Conservation (phyloP, 2,888 invertebrate genomes). For the Drosophila trichaetosa region DNA sequence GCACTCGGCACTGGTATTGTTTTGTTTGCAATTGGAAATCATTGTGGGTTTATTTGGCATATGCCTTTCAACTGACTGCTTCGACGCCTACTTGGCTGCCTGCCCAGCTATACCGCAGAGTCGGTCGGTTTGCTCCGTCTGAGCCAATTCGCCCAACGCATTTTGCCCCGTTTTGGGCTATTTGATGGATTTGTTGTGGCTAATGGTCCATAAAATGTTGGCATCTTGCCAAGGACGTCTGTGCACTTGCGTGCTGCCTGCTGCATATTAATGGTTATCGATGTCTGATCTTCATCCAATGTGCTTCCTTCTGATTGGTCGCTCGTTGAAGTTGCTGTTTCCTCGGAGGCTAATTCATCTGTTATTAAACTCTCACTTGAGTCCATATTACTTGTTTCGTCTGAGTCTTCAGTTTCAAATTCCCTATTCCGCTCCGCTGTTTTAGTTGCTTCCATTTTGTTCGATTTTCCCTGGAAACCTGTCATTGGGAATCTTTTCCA, state of each 20-base stretch:
- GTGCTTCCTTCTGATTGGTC: not conserved
- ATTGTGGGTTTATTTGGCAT: conserved; percentile 23
- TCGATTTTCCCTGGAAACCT: not conserved
- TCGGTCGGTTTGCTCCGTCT: conserved; percentile 21
- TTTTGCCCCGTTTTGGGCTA: conserved; percentile 15
- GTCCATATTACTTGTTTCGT: not conserved
- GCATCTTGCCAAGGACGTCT: conserved; percentile 29
- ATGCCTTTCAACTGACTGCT: not conserved
- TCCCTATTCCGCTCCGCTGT: not conserved
- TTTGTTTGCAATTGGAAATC: conserved; percentile 55
- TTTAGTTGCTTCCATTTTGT: not conserved
- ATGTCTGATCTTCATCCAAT: conserved; percentile 3
- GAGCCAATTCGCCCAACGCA: conserved; percentile 59
- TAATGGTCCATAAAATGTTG: conserved; percentile 21
- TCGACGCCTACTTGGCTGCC: conserved; percentile 31
- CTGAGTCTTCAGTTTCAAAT: conserved; percentile 1
- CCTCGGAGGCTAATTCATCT: not conserved
- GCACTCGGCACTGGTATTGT: conserved; percentile 48
- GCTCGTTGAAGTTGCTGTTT: not conserved
- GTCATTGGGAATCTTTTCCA: conserved; percentile 38
- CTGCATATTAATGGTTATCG: not conserved
- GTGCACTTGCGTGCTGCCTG: not conserved
- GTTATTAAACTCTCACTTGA: conserved; percentile 2
- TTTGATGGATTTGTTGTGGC: not conserved
- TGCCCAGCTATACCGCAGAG: conserved; percentile 19